Percentiles rank a stretch among this genome's conserved stretches.
phyloP scores from a whole-genome alignment of 2,113 vertebrate genomes.

The Tenrec ecaudatus region DNA sequence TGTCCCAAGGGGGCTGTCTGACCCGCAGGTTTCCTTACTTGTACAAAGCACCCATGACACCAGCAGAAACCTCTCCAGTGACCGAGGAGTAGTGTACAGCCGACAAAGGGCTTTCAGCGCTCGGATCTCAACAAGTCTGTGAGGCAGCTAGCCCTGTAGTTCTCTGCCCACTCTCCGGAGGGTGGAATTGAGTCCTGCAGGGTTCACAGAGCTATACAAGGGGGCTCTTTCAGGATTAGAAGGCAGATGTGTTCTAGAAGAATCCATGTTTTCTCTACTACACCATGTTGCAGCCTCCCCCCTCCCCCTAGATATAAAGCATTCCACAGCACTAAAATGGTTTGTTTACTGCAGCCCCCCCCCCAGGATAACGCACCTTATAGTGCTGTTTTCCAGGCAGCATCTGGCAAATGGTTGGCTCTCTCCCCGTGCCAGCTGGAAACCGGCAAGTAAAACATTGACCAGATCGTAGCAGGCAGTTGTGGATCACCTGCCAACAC shows the following conservation, averaged over 20 bases:
- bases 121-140: not conserved
- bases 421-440: slow-evolving; percentile 75
- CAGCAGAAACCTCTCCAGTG: not conserved
- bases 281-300: no score
- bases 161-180: not conserved
- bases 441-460: slow-evolving; percentile 77
- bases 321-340: not conserved
- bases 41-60: not conserved
- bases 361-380: not conserved
- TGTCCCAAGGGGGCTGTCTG: not conserved
- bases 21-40: not conserved
- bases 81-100: not conserved
- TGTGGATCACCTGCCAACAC: slow-evolving; percentile 72
- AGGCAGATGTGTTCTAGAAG: not conserved
- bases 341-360: not conserved
- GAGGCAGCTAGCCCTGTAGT: not conserved
- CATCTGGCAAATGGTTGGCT: slow-evolving; percentile 78
- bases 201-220: not conserved
- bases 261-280: not conserved
- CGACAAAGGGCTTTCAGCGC: not conserved
- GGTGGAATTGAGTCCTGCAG: slow-evolving; percentile 12
- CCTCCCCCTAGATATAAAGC: not conserved
- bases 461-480: slow-evolving; percentile 70
- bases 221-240: not conserved
- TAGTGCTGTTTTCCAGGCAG: slow-evolving; percentile 43